Evolutionary conservation across 2,113 vertebrate genomes (phyloP), one percentile per base, ranked within the genome.

Genomic region (Burhinus oedicnemus): DNA sequence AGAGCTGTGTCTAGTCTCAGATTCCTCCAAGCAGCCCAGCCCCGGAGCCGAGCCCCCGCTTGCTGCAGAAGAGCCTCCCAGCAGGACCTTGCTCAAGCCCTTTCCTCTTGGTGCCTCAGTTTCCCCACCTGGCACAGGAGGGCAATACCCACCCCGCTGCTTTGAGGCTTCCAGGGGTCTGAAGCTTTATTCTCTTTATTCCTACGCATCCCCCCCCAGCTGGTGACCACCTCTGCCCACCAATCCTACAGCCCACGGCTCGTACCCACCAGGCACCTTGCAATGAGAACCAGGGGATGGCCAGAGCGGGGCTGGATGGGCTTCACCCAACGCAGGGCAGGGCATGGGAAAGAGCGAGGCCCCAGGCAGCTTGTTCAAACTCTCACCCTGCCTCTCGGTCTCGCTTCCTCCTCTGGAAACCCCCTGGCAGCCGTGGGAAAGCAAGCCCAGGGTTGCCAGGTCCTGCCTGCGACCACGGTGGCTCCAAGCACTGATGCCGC

Each of bases 11-110:
- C 49, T 11, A 34, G 36, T 36, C 71, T 3, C 42, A 30, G 23
- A 8, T 18, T 2, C 9, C 38, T 5, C 44, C 38, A 2, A 29
- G 42, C 60, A 70, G 55, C 32, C 83, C 34, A 19, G 5, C 22
- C 19, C n/a, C 1, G 0, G 19, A 19, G 36, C 81, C 1, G 12
- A 85, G 36, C 22, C 54, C 34, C 12, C 0, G 0, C 32, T n/a
- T 15, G 51, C 45, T 83, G 42, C 64, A 57, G 40, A 62, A 52
- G 36, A 79, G 20, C 36, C 57, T 66, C 57, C 61, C 42, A 42
- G 68, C 61, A 36, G 23, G 9, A 57, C 61, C 49, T 16, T 6
- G 36, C 65, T 30, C 64, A 9, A 27, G 21, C 2, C 8, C 2
- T 13, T 11, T 22, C 49, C 72, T n/a, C 49, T 42, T 4, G 0